Conservation (phyloP, 2,888 invertebrate genomes). For the Ectemnius cavifrons region DNA sequence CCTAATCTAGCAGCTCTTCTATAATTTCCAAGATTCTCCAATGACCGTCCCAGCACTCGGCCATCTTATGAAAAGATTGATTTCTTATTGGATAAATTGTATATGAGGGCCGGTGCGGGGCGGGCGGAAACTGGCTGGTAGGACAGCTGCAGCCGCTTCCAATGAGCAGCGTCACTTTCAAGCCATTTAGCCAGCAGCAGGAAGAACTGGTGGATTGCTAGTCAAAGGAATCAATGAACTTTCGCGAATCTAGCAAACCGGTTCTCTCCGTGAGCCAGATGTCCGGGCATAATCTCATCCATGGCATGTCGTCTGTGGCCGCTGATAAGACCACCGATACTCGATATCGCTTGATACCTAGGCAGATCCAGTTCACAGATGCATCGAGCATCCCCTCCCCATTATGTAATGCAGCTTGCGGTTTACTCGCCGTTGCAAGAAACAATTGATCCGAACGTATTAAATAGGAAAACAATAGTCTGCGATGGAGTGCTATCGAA, state of each 20-base stretch:
- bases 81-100: too few species aligned
- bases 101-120: too few species aligned
- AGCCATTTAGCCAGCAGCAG: conserved; percentile 30
- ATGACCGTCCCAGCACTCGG: too few species aligned
- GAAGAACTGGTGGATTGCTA: conserved; percentile 49
- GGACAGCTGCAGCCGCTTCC: too few species aligned
- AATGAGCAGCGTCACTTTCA: background rate
- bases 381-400: background rate
- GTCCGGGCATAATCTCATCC: conserved; percentile 37
- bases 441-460: background rate
- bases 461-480: too few species aligned
- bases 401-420: background rate
- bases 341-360: conserved; percentile 18
- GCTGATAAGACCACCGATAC: conserved; percentile 48
- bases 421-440: background rate
- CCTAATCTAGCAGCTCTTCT: too few species aligned
- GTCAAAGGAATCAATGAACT: conserved; percentile 55
- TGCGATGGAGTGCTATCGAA: too few species aligned
- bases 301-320: conserved; percentile 45
- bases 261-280: conserved; percentile 53
- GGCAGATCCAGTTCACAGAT: background rate
- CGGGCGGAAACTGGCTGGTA: too few species aligned
- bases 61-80: too few species aligned
- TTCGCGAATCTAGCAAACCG: conserved; percentile 43
- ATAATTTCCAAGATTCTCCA: too few species aligned